These are phyloP conservation scores for Leucophenga varia DNA, from an alignment of 1,140 invertebrate genomes.

Conservation along the genomic window DNA sequence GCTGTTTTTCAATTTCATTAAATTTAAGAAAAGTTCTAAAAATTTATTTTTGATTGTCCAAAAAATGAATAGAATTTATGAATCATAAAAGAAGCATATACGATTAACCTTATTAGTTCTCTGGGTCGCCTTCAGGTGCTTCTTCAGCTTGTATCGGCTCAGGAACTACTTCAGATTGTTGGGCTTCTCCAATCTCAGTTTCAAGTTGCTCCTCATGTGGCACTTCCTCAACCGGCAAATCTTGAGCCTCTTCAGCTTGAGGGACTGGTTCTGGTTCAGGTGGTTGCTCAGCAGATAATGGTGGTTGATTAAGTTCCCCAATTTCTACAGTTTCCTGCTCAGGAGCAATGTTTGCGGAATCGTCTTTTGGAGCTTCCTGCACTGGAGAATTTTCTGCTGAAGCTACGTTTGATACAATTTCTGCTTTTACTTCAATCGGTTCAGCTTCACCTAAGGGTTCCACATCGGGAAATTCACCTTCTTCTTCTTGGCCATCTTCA, in stretches of 20 bases:
- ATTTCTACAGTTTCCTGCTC: not conserved
- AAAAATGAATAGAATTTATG: not conserved
- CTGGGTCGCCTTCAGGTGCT: not conserved
- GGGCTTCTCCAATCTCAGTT: not conserved
- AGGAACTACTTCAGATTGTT: not conserved
- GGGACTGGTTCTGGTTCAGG: not conserved
- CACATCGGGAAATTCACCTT: not conserved
- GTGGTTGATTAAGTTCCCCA: no score
- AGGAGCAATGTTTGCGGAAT: not conserved
- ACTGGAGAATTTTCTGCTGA: not conserved
- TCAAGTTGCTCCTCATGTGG: not conserved
- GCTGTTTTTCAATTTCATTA: no score
- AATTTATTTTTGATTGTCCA: no score
- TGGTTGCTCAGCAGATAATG: no score
- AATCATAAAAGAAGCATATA: not conserved
- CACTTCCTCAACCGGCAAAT: not conserved
- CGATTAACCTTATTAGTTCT: no score
- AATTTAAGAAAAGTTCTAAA: no score
- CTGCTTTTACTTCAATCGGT: not conserved
- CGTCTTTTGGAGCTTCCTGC: not conserved
- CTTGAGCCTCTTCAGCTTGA: slow-evolving; percentile 2
- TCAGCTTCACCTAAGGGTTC: not conserved
- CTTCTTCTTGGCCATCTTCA: slow-evolving; percentile 12
- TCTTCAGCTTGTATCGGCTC: slow-evolving; percentile 5
- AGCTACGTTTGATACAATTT: no score